Base-by-base conservation (phyloP, 2,888 invertebrate genomes). In the Nemoura dubitans region DNA sequence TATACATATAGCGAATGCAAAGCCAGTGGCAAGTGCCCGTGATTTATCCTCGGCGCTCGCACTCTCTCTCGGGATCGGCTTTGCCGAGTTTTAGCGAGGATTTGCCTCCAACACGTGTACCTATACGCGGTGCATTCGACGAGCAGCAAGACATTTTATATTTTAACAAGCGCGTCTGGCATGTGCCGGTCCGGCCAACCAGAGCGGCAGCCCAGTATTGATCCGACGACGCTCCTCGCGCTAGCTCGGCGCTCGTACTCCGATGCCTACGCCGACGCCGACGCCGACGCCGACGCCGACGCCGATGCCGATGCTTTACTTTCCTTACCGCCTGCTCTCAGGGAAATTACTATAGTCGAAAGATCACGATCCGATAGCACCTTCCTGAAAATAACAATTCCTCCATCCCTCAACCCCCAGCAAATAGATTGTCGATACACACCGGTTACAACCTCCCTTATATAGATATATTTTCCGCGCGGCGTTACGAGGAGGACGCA, bases 261-360 rank as follows among this genome's bases (percentile, higher is more conserved):
- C n/a, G n/a, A n/a, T 36, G 59, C 59, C 1, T 59, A 59, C 59
- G 59, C 21, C 6, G 3, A 59, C 59, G 1, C 59, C 16, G 21
- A 10, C 21, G n/a, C 77, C 77, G 77, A 26, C 29, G 21, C 81
- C 29, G 81, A 27, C 14, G 30, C 29, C 83, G 82, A 59, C 59
- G 59, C 59, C 59, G 59, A 36, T 10, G 36, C 21, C 59, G 59
- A 1, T 59, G 59, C 59, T 21, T 59, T 59, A 59, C 59, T 59
- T 59, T 59, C 59, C 59, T 59, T 83, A 83, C 59, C 83, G 83
- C 28, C 76, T 30, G 30, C 77, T 85, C 84, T 86, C 86, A 83
- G 78, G 86, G 80, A 86, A 86, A 86, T 86, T 84, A 84, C 86
- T 80, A 86, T 81, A 86, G 84, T 85, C 78, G 78, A 83, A 76